Base-by-base conservation (phyloP, 1,140 invertebrate species). In the Drosophila ananassae region DNA sequence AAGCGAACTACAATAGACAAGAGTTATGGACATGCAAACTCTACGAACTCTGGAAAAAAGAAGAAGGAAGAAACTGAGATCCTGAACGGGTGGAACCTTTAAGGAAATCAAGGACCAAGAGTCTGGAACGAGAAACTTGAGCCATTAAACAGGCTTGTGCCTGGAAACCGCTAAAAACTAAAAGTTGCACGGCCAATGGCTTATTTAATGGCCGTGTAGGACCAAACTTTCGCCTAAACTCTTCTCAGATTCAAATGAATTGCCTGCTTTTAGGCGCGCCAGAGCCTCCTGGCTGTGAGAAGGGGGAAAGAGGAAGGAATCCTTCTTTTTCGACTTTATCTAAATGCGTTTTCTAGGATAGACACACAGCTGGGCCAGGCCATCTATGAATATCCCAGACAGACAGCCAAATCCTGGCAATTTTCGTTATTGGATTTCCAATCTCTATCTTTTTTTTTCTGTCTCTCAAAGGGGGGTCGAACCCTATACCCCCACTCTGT, bases 121-220 rank as follows among this genome's bases (percentile, higher is more conserved):
- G 25, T 28, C 25, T 28, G 12, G 6, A 24, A 2, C 12, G 12
- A 61, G 28, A 61, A 84, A 83, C 60, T 84, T 84, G 12, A 17
- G 50, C 73, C 73, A 85, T 81, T 39, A 85, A 85, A 85, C 66
- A 76, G 47, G 68, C 61, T 61, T 72, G 73, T 34, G 62, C 44
- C 46, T 52, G 46, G 7, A 13, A 57, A 34, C 37, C 51, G 51
- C 41, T 41, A 41, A 51, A 58, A 71, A 34, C 46, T 47, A 13
- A 30, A 37, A 25, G 12, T 10, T 52, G 8, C 7, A 5, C 2
- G 46, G 48, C 34, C 39, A 48, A 56, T 68, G 50, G n/a, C 41
- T 69, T 68, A 47, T 68, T 56, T 39, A 69, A 68, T 68, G 63
- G 66, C 41, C 41, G 21, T 17, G 17, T 17, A 17, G 17, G 17